A percentile compares a stretch with the other conserved stretches of the same genome.
These are phyloP conservation scores for Heliconius sara DNA, from an alignment of 2,888 invertebrate genomes.

Conservation along the genomic window DNA sequence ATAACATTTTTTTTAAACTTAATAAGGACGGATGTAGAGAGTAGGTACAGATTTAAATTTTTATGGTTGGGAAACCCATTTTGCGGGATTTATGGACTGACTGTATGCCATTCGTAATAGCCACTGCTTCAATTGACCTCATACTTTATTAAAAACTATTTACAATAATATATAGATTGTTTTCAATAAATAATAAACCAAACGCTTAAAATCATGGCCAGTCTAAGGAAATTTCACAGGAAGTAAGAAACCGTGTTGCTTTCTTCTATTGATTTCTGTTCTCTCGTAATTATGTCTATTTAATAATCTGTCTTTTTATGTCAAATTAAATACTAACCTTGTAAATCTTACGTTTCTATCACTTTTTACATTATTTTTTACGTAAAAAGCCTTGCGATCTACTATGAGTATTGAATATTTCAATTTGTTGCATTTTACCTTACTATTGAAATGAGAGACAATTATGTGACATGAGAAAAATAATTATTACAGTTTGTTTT, in stretches of 20 bases:
- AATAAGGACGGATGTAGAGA: no score
- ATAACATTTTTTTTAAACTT: no score
- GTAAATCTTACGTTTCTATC: conserved; percentile 10
- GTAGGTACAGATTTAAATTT: no score
- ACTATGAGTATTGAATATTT: not conserved
- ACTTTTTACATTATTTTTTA: conserved; percentile 17
- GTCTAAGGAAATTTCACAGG: conserved; percentile 22
- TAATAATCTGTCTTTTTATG: conserved; percentile 8
- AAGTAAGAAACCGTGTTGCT: conserved; percentile 1
- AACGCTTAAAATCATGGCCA: conserved; percentile 11
- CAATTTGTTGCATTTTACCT: not conserved
- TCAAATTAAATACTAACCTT: conserved; percentile 15
- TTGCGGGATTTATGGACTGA: no score
- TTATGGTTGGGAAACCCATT: no score
- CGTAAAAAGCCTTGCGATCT: not conserved
- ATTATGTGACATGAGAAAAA: not conserved
- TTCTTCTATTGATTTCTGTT: conserved; percentile 14
- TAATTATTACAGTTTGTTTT: not conserved
- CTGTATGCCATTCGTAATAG: no score
- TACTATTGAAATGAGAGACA: not conserved
- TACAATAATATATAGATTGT: not conserved
- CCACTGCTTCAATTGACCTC: no score
- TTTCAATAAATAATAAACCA: not conserved
- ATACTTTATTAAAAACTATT: no score
- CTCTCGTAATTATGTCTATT: conserved; percentile 10